Conservation (phyloP, 1,140 invertebrate species). For the Eupeodes corollae region DNA sequence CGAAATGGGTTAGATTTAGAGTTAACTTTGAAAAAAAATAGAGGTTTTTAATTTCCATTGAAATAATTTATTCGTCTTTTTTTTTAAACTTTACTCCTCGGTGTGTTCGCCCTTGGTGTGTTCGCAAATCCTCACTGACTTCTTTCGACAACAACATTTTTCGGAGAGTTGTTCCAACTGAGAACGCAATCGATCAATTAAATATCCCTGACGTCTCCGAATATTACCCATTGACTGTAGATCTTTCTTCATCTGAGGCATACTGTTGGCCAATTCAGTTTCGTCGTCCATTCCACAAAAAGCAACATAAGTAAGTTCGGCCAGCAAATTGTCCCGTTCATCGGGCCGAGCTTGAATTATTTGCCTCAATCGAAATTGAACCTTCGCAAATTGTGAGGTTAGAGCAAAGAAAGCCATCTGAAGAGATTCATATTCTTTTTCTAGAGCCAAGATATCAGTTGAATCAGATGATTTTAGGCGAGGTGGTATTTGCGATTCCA, state of each 20-base stretch:
- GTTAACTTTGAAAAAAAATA: no score
- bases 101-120: background rate
- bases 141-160: background rate
- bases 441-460: background rate
- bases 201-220: slow-evolving; percentile 1
- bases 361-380: slow-evolving; percentile 8
- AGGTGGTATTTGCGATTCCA: no score
- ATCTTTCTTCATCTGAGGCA: slow-evolving; percentile 1
- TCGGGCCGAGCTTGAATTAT: slow-evolving; percentile 1
- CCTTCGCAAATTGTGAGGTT: slow-evolving; percentile 4
- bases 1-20: no score
- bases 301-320: slow-evolving; percentile 2
- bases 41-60: no score
- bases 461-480: no score
- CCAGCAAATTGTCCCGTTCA: slow-evolving; percentile 1
- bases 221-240: slow-evolving; percentile 4
- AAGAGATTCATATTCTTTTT: slow-evolving; percentile 2
- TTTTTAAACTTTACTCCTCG: no score
- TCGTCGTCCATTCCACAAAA: background rate
- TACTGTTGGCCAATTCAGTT: background rate
- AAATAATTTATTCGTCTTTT: no score
- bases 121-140: background rate
- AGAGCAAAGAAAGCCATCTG: slow-evolving; percentile 2
- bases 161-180: background rate
- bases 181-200: slow-evolving; percentile 1